Conservation (phyloP, 2,113 vertebrate species). For the Tragelaphus scriptus region DNA sequence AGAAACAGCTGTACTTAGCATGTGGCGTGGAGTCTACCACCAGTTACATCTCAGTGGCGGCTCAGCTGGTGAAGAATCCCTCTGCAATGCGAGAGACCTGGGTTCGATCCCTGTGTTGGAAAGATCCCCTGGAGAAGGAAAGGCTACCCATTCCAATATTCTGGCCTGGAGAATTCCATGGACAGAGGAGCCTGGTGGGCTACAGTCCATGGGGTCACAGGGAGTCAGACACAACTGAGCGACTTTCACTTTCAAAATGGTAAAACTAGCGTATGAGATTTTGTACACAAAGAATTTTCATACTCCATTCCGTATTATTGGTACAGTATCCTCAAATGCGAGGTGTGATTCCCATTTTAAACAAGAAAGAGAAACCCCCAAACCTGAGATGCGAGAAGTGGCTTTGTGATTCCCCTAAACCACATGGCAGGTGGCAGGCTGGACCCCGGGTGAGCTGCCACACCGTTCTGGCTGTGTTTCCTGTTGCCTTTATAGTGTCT, state of each 20-base stretch:
- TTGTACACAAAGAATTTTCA: not conserved
- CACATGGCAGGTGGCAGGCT: not conserved
- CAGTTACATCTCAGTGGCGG: accelerated
- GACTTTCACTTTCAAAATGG: not conserved
- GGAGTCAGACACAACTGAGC: not conserved
- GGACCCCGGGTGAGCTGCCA: accelerated
- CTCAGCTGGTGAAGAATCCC: not conserved
- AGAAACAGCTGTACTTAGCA: not conserved
- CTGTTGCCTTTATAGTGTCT: too few species aligned
- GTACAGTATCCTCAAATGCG: not conserved
- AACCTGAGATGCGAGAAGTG: not conserved
- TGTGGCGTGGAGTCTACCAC: not conserved
- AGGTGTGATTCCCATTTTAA: not conserved
- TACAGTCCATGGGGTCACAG: not conserved
- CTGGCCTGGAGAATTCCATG: not conserved
- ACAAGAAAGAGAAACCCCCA: not conserved
- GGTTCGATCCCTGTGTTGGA: not conserved
- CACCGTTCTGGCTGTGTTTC: accelerated
- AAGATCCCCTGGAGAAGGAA: not conserved
- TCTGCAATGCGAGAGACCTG: not conserved
- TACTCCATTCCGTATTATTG: not conserved
- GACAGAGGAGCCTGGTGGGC: not conserved
- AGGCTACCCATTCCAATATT: not conserved
- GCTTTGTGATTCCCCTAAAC: not conserved
- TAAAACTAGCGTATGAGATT: not conserved